These are phyloP conservation scores for Gopherus evgoodei DNA, from an alignment of 2,113 vertebrate genomes.

Conservation along the genomic window DNA sequence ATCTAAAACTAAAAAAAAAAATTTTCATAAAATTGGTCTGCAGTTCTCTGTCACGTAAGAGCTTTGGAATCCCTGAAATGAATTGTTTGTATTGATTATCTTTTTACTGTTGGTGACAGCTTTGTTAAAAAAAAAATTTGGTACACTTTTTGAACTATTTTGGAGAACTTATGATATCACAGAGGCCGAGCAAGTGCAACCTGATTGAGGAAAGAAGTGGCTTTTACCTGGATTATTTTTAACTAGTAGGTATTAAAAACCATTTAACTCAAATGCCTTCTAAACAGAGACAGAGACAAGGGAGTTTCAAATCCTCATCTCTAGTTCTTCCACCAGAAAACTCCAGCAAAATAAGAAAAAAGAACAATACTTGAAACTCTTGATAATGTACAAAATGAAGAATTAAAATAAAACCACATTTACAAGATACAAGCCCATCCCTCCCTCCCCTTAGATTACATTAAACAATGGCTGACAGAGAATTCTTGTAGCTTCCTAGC, in stretches of 20 bases:
- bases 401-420: not conserved
- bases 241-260: not conserved
- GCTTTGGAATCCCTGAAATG: not conserved
- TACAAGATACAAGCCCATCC: not conserved
- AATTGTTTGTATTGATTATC: not conserved
- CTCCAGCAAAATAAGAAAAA: not conserved
- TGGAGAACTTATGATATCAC: rapidly evolving
- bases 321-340: not conserved
- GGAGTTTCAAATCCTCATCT: not conserved
- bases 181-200: rapidly evolving
- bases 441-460: not conserved
- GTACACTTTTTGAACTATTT: not conserved
- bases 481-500: not conserved
- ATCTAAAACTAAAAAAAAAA: not conserved
- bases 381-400: not conserved
- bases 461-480: not conserved
- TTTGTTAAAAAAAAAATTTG: not conserved
- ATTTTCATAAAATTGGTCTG: not conserved
- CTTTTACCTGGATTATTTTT: not conserved
- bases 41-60: not conserved
- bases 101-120: not conserved
- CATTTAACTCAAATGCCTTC: not conserved
- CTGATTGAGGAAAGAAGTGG: not conserved
- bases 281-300: not conserved
- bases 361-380: too few relatives aligned